These are phyloP conservation scores for Toxotes lorentzi DNA, from an alignment of 2,797 vertebrate species.

Conservation along the genomic window DNA sequence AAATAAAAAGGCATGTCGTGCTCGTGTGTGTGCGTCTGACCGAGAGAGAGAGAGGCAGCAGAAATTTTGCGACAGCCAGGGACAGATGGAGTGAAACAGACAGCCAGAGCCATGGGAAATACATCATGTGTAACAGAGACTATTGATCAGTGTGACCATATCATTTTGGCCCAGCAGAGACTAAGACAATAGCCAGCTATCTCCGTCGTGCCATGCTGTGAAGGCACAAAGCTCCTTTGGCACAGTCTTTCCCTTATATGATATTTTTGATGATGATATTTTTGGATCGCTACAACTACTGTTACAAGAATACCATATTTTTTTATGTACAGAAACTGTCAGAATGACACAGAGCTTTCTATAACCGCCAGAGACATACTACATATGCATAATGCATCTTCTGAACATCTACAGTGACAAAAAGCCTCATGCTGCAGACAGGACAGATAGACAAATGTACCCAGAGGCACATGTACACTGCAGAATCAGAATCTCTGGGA, in stretches of 20 bases:
- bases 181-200: constrained; percentile 70
- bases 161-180: constrained; percentile 72
- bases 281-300: constrained; percentile 36
- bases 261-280: too few relatives aligned
- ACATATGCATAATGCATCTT: constrained; percentile 56
- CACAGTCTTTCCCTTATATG: constrained; percentile 9
- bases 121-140: constrained; percentile 82
- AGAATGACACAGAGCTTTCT: constrained; percentile 40
- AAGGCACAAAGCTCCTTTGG: constrained; percentile 55
- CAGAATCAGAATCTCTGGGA: constrained; percentile 39
- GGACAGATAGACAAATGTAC: constrained; percentile 48
- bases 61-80: constrained; percentile 58
- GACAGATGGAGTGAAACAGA: constrained; percentile 78
- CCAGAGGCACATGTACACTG: constrained; percentile 45
- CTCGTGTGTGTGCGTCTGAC: constrained; percentile 26
- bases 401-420: constrained; percentile 50
- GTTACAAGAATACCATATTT: constrained; percentile 37
- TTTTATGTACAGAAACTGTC: constrained; percentile 47
- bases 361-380: constrained; percentile 37
- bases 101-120: constrained; percentile 83
- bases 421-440: constrained; percentile 38
- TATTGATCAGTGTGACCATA: constrained; percentile 79
- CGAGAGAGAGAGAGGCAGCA: constrained; percentile 32
- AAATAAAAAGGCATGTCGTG: constrained; percentile 45
- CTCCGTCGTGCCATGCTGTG: constrained; percentile 54